Percentiles rank a stretch among this genome's conserved stretches.
phyloP scores from a whole-genome alignment of 2,888 invertebrate genomes.

The Barypeithes pellucidus region DNA sequence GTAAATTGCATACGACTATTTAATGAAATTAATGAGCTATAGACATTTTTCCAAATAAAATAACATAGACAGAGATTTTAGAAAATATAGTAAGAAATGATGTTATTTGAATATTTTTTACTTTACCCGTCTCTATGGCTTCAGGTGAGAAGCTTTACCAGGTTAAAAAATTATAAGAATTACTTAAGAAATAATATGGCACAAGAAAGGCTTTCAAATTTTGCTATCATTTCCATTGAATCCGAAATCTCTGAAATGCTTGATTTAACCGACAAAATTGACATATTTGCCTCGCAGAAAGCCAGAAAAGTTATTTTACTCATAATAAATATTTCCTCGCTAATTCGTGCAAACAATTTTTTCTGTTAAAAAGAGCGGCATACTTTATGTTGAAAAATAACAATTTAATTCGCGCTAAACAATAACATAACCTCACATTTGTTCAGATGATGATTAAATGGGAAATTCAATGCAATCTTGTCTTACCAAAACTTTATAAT shows the following conservation, averaged over 20 bases:
- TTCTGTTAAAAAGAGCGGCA: no score
- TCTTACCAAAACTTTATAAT: no score
- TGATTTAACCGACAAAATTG: constrained; percentile 1
- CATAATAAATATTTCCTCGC: no score
- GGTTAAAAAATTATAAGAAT: constrained; percentile 2
- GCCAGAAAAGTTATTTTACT: constrained; percentile 2
- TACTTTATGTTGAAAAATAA: no score
- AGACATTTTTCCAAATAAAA: constrained; percentile 3
- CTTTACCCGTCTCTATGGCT: background rate
- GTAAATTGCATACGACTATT: background rate
- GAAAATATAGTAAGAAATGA: background rate
- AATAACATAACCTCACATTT: no score
- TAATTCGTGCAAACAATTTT: no score
- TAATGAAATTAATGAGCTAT: background rate
- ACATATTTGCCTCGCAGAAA: background rate
- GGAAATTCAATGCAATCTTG: no score
- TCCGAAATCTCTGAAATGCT: background rate
- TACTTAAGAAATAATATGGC: background rate
- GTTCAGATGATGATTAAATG: no score
- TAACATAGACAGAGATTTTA: background rate
- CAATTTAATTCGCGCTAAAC: no score
- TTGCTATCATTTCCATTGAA: background rate
- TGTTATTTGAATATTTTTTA: background rate
- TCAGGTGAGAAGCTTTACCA: no score
- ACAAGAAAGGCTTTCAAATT: constrained; percentile 5